Evolutionary conservation across 2,888 invertebrate genomes (phyloP).

Genomic region (Acanthosepion pharaonis): DNA sequence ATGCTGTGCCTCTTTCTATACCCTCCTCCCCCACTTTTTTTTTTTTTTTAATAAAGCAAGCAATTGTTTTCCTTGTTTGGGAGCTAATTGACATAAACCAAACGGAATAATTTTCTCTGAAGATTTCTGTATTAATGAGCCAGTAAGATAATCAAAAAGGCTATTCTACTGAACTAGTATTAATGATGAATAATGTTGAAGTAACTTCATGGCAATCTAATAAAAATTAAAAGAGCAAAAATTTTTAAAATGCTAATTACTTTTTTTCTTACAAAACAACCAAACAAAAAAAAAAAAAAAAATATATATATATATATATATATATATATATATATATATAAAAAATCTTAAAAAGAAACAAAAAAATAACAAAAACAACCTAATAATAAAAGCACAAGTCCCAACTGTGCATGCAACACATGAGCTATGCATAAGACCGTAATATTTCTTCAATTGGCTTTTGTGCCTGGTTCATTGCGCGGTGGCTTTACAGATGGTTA

Average conservation of each 20-base stretch:
- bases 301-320: too few relatives aligned
- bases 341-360: too few relatives aligned
- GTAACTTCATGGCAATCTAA: conserved; percentile 20
- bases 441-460: conserved; percentile 33
- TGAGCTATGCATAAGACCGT: background rate
- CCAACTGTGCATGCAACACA: conserved; percentile 22
- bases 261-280: background rate
- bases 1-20: background rate
- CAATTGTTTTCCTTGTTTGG: background rate
- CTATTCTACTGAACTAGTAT: conserved; percentile 42
- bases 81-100: conserved; percentile 33
- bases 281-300: background rate
- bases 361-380: background rate
- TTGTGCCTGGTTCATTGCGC: conserved; percentile 13
- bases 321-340: too few relatives aligned
- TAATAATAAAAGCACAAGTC: conserved; percentile 33
- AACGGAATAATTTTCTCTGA: conserved; percentile 40
- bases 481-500: conserved; percentile 33
- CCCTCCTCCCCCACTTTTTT: background rate
- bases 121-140: conserved; percentile 46
- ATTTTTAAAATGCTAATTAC: background rate
- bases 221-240: background rate
- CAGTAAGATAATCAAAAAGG: conserved; percentile 35
- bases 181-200: background rate
- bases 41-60: background rate